Conservation (phyloP, 2,888 invertebrate genomes). For the Periphyllus acericola region DNA sequence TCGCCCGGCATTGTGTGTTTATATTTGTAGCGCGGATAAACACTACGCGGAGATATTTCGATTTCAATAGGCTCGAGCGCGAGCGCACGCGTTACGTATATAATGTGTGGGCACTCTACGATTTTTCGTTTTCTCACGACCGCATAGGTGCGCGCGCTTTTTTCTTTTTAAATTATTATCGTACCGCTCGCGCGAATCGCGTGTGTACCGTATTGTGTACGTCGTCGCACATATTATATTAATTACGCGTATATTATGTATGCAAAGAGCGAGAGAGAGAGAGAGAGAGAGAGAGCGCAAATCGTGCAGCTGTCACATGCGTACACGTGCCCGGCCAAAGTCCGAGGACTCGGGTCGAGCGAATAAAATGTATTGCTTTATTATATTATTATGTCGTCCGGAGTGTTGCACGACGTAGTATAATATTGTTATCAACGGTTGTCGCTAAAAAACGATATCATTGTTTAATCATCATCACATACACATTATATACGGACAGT, state of each 20-base stretch:
- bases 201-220: too few relatives aligned
- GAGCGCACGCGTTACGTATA: not conserved
- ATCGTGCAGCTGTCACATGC: not conserved
- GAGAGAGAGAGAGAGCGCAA: too few relatives aligned
- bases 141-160: not conserved
- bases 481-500: too few relatives aligned
- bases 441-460: not conserved
- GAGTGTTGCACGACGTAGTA: not conserved
- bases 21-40: not conserved
- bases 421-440: not conserved
- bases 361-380: too few relatives aligned
- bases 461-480: too few relatives aligned
- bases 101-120: not conserved
- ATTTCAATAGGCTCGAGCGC: constrained; percentile 4
- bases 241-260: not conserved
- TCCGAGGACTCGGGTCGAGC: not conserved
- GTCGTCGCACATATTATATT: too few relatives aligned
- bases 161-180: not conserved
- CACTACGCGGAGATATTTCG: constrained; percentile 31
- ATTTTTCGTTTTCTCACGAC: not conserved
- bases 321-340: not conserved
- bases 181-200: too few relatives aligned
- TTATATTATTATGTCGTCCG: not conserved
- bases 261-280: not conserved
- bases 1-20: constrained; percentile 7